Base-by-base conservation (phyloP, 1,140 invertebrate species). In the Ooceraea biroi region DNA sequence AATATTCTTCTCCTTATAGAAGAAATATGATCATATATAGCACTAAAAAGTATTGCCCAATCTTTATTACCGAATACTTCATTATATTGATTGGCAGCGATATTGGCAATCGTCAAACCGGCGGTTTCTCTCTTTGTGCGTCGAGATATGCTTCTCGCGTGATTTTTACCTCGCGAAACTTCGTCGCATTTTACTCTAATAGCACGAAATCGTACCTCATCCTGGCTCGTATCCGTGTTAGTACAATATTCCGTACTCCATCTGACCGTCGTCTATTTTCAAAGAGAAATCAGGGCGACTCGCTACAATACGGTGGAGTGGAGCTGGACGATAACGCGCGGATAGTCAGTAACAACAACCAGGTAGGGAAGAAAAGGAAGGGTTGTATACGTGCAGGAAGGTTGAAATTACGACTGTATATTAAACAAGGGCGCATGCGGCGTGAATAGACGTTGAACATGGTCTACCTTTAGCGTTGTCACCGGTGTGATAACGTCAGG, bases 401-500 rank as follows among this genome's bases (percentile, higher is more conserved):
- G 30, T 52, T 78, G 61, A 19, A 78, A 69, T 78, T 78, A 69
- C 63, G 48, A 69, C 22, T 78, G 74, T 65, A 78, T 78, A 78
- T 55, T 78, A 78, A 68, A 27, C 74, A 68, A 36, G 66, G 19
- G 48, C 74, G 60, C 27, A 12, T 41, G 50, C 5, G 27, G 60
- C 68, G 55, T 78, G 76, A 78, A 78, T 78, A 78, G 48, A 78
- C 48, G 22, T 30, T 30, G n/a, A 27, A 11, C 17, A 68, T 36
- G 46, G 65, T 11, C 36, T 78, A 69, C 36, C 76, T 68, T 69
- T 36, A 36, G 36, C 36, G 36, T 36, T 7, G 36, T 36, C 36
- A 7, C 2, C 36, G 36, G 36, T 7, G 36, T 36, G 36, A 36
- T 36, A 36, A 36, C 36, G 36, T 7, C 36, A 7, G 7, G 36